Evolutionary conservation across 2,113 vertebrate genomes (phyloP).

Genomic region (Cebidichthys violaceus): DNA sequence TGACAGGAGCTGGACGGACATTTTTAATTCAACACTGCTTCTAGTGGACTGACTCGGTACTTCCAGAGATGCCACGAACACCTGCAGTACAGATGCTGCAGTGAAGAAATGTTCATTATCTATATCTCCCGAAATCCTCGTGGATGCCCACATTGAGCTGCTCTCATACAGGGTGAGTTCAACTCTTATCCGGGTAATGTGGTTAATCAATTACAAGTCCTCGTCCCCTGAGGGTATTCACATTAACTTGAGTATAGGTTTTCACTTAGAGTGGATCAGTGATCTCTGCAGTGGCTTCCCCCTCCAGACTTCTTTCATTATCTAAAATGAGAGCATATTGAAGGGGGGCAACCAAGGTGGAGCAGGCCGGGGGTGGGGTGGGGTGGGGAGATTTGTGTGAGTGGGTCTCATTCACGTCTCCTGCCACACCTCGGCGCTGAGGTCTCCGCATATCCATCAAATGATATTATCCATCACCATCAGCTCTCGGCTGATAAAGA

Average conservation of each 20-base stretch:
- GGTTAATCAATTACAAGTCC: slow-evolving; percentile 83
- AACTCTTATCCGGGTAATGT: slow-evolving; percentile 79
- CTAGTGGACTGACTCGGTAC: slow-evolving; percentile 65
- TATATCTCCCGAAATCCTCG: slow-evolving; percentile 50
- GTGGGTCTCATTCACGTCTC: slow-evolving; percentile 62
- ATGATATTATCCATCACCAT: slow-evolving; percentile 66
- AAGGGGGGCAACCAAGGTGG: slow-evolving; percentile 73
- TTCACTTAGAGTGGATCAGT: slow-evolving; percentile 84
- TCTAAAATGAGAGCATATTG: slow-evolving; percentile 80
- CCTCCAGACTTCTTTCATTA: slow-evolving; percentile 81
- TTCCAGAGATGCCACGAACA: slow-evolving; percentile 47
- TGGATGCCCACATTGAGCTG: slow-evolving; percentile 69
- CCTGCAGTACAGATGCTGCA: slow-evolving; percentile 70
- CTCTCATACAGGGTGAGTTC: slow-evolving; percentile 72
- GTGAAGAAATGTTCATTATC: slow-evolving; percentile 62
- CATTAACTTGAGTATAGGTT: slow-evolving; percentile 86
- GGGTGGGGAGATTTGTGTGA: slow-evolving; percentile 42
- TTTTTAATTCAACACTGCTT: slow-evolving; percentile 81
- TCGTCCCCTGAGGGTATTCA: slow-evolving; percentile 78
- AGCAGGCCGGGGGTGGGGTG: slow-evolving; percentile 51
- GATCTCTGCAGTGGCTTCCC: slow-evolving; percentile 79
- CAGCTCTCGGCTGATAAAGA: slow-evolving; percentile 56
- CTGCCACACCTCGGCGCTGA: slow-evolving; percentile 44
- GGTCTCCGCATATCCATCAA: slow-evolving; percentile 55
- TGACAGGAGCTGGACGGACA: slow-evolving; percentile 16